Conservation (phyloP, 2,888 invertebrate genomes). For the Melitaea athalia region DNA sequence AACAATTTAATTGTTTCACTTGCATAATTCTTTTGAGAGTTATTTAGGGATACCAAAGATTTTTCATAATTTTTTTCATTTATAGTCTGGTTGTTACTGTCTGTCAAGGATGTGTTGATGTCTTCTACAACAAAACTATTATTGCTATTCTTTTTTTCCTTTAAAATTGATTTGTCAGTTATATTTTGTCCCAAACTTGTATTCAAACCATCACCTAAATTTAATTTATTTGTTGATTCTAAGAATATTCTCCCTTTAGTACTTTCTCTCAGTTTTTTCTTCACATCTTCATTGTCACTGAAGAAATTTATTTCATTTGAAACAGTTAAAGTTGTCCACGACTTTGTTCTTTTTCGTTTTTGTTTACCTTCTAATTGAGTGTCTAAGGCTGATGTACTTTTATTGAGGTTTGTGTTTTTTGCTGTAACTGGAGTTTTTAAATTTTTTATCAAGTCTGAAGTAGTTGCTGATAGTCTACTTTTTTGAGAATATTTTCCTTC, state of each 20-base stretch:
- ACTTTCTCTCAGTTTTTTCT: constrained; percentile 46
- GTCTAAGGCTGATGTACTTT: constrained; percentile 54
- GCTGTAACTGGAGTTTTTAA: constrained; percentile 47
- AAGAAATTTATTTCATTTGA: constrained; percentile 48
- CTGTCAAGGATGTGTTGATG: constrained; percentile 20
- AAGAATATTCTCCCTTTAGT: constrained; percentile 19
- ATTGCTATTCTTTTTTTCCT: constrained; percentile 22
- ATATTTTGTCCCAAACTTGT: constrained; percentile 23
- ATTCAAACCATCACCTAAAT: constrained; percentile 36
- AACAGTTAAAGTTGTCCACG: constrained; percentile 55
- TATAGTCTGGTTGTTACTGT: constrained; percentile 23
- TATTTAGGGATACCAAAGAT: constrained; percentile 29
- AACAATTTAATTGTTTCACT: constrained; percentile 47
- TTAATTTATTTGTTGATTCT: constrained; percentile 30
- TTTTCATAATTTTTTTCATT: constrained; percentile 19
- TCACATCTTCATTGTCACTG: constrained; percentile 59
- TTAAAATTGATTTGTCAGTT: constrained; percentile 20
- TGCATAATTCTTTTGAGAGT: constrained; percentile 37
- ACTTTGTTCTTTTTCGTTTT: constrained; percentile 64
- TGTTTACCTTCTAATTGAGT: constrained; percentile 41
- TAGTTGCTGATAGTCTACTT: constrained; percentile 45
- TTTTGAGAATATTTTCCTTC: constrained; percentile 12
- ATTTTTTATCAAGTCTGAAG: constrained; percentile 51
- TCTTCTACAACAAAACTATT: constrained; percentile 25
- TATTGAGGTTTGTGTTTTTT: constrained; percentile 49